A percentile compares a stretch with the other conserved stretches of the same genome.
Conservation (phyloP, 2,888 invertebrate species). For the Drosophila anomalata region DNA sequence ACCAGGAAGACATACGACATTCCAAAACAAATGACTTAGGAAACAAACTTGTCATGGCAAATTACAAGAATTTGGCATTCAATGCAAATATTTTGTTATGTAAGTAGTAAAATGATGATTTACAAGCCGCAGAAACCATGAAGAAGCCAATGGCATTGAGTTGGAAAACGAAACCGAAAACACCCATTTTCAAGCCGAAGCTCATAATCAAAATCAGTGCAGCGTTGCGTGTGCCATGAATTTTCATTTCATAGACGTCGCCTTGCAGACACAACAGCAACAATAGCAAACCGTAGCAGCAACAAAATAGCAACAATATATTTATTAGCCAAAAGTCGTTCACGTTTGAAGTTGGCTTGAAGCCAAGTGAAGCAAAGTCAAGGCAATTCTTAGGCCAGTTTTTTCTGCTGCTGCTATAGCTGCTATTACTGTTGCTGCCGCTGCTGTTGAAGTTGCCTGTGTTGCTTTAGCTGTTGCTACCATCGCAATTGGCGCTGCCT, state of each 20-base stretch:
- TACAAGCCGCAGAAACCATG: constrained; percentile 36
- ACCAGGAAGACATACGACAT: not conserved
- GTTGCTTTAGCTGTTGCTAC: constrained; percentile 6
- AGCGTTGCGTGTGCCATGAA: constrained; percentile 63
- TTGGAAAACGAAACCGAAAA: constrained; percentile 24
- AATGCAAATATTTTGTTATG: constrained; percentile 33
- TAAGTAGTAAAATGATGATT: constrained; percentile 20
- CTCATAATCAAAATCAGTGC: constrained; percentile 55
- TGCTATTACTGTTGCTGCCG: constrained; percentile 20
- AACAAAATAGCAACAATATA: constrained; percentile 1
- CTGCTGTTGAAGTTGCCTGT: constrained; percentile 1
- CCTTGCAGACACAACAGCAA: constrained; percentile 20
- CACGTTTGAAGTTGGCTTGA: constrained; percentile 31
- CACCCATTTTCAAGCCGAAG: constrained; percentile 26
- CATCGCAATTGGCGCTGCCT: constrained; percentile 43
- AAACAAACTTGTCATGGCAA: constrained; percentile 16
- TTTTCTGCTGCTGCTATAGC: constrained; percentile 35
- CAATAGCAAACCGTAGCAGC: constrained; percentile 2
- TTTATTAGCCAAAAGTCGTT: constrained; percentile 34
- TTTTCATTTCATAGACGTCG: constrained; percentile 41
- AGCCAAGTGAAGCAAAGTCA: constrained; percentile 59
- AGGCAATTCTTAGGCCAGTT: constrained; percentile 57
- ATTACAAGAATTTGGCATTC: constrained; percentile 35
- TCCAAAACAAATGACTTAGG: constrained; percentile 14
- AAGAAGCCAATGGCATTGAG: constrained; percentile 48